Base-by-base conservation (phyloP, 2,888 invertebrate species). In the Stegana nigrithorax region DNA sequence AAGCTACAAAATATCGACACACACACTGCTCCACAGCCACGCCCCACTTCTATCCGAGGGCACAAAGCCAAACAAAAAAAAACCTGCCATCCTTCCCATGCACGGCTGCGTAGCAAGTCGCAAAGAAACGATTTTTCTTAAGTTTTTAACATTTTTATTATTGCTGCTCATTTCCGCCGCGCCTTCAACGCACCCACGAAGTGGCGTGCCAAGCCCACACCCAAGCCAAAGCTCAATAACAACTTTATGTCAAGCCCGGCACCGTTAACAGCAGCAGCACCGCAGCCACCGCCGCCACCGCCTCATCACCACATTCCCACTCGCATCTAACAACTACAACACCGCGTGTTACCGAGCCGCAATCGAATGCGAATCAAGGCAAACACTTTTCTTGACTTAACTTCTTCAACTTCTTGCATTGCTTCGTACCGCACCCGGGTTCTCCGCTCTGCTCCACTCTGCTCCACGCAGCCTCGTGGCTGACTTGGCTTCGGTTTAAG, bases 401-500 rank as follows among this genome's bases (percentile, higher is more conserved):
- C 17, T 51, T 51, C 27, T 10, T 51, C 14, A 12, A 45, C 45
- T 45, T 45, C 23, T 19, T 45, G 45, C 2, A 7, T 17, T 23
- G 29, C 51, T 6, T 7, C 14, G 39, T 39, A 1, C 14, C n/a
- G n/a, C n/a, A 6, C 17, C 10, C 12, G 39, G 3, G 4, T 17
- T 39, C 36, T 6, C 10, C 29, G 6, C 29, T 29, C 36, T 36
- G 36, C 39, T 14, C 12, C 12, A 12, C 12, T 32, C 12, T 6
- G 7, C 32, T 32, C 7, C 6, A 32, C 7, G 6, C 32, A n/a
- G n/a, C n/a, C n/a, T n/a, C n/a, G n/a, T 21, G 45, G 19, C 45
- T 32, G 25, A 32, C 70, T 70, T 64, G 78, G 71, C 75, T 75
- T 70, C 64, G 78, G 71, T 78, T 75, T 74, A 78, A 82, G 82